Conservation (phyloP, 2,888 invertebrate genomes). For the Tridacna crocea region DNA sequence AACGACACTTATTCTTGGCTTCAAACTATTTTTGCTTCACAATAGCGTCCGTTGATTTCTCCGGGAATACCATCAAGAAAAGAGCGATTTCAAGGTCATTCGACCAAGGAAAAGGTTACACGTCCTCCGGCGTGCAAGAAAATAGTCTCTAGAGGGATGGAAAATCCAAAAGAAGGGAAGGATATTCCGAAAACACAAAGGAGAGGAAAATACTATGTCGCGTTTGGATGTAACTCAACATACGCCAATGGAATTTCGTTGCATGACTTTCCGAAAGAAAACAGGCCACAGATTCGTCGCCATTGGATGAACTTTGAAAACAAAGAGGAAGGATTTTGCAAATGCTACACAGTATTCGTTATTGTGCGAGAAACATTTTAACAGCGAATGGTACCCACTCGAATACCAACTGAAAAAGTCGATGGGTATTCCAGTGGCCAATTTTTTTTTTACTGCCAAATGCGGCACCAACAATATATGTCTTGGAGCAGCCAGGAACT, state of each 20-base stretch:
- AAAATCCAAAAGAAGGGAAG: no score
- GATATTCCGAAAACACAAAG: no score
- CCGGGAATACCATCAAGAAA: no score
- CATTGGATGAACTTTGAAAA: not conserved
- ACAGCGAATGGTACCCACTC: not conserved
- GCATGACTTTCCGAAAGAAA: not conserved
- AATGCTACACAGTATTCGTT: not conserved
- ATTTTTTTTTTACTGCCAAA: not conserved
- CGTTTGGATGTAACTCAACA: not conserved
- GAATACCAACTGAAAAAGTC: not conserved
- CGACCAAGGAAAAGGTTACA: no score
- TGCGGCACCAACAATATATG: not conserved
- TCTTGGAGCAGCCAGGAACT: no score
- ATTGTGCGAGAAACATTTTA: constrained; percentile 6
- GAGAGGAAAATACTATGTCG: no score
- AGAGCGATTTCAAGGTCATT: no score
- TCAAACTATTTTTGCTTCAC: no score
- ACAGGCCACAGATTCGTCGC: not conserved
- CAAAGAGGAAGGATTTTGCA: not conserved
- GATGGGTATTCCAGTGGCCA: not conserved
- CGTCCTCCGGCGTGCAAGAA: no score
- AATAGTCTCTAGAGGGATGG: no score
- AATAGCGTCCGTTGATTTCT: no score
- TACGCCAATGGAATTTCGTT: not conserved
- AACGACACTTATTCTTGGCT: no score